Conservation (phyloP, 2,888 invertebrate genomes). For the Limnephilus auricula region DNA sequence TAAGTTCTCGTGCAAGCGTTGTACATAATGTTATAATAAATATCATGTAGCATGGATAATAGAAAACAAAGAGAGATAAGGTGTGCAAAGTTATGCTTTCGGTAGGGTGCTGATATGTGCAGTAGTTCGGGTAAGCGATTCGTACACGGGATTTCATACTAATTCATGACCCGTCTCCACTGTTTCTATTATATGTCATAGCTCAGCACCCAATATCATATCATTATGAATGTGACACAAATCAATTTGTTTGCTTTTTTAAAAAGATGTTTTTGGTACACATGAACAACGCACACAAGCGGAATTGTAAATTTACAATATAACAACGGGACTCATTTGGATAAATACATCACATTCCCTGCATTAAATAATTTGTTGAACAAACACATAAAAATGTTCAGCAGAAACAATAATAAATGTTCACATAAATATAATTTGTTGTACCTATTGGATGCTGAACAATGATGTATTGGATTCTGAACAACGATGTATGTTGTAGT, state of each 20-base stretch:
- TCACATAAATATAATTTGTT: not conserved
- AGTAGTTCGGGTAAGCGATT: too few species aligned
- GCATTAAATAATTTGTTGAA: not conserved
- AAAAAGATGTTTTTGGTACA: too few species aligned
- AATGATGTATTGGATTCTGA: not conserved
- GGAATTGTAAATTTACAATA: not conserved
- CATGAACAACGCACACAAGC: not conserved
- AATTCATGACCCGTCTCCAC: too few species aligned
- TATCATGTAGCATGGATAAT: not conserved
- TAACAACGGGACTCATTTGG: not conserved
- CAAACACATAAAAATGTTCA: not conserved
- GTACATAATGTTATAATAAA: not conserved
- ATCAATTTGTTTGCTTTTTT: not conserved
- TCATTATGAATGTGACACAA: not conserved
- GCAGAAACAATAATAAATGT: not conserved
- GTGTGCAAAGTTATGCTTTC: too few species aligned
- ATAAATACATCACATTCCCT: not conserved
- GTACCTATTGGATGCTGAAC: not conserved
- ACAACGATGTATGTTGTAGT: not conserved
- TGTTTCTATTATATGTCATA: not conserved
- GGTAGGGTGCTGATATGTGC: too few species aligned
- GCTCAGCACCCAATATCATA: not conserved
- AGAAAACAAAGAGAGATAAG: too few species aligned
- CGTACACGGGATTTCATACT: too few species aligned
- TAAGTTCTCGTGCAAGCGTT: not conserved